phyloP scores from a whole-genome alignment of 2,888 invertebrate genomes.

The Melanargia galathea region DNA sequence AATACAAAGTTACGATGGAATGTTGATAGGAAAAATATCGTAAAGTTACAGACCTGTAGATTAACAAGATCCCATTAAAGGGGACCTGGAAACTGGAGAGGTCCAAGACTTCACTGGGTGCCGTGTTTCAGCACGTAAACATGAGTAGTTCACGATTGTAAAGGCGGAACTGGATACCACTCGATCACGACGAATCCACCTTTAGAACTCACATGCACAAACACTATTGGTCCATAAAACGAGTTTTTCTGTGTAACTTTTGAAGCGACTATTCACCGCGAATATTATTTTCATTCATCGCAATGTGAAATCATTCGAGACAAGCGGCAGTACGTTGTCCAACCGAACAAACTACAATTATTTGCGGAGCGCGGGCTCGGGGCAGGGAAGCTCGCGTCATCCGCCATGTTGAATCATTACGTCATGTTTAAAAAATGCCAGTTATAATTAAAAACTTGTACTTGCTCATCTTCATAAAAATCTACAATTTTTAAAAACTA shows the following conservation, averaged over 20 bases:
- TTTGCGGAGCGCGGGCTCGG: constrained; percentile 51
- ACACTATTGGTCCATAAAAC: constrained; percentile 54
- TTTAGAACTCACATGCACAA: constrained; percentile 50
- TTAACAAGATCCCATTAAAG: constrained; percentile 80
- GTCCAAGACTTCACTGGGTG: constrained; percentile 53
- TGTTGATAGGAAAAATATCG: background rate
- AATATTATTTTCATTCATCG: constrained; percentile 72
- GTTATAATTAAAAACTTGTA: constrained; percentile 2
- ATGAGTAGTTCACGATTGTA: constrained; percentile 68
- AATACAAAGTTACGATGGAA: background rate
- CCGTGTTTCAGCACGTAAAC: constrained; percentile 75
- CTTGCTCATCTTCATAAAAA: background rate
- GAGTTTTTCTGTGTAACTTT: constrained; percentile 58
- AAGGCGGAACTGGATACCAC: constrained; percentile 71
- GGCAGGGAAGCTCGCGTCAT: constrained; percentile 74
- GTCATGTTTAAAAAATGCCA: constrained; percentile 54
- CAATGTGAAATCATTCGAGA: constrained; percentile 71
- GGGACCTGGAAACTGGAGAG: constrained; percentile 62
- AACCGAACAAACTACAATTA: constrained; percentile 59
- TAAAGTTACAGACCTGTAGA: constrained; percentile 62
- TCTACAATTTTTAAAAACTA: background rate
- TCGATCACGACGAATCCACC: constrained; percentile 50
- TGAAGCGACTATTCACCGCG: constrained; percentile 56
- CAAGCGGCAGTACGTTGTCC: constrained; percentile 59
- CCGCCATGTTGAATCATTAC: constrained; percentile 79